These are phyloP conservation scores for Drosophila macrothrix DNA, from an alignment of 2,888 invertebrate species.

Conservation along the genomic window DNA sequence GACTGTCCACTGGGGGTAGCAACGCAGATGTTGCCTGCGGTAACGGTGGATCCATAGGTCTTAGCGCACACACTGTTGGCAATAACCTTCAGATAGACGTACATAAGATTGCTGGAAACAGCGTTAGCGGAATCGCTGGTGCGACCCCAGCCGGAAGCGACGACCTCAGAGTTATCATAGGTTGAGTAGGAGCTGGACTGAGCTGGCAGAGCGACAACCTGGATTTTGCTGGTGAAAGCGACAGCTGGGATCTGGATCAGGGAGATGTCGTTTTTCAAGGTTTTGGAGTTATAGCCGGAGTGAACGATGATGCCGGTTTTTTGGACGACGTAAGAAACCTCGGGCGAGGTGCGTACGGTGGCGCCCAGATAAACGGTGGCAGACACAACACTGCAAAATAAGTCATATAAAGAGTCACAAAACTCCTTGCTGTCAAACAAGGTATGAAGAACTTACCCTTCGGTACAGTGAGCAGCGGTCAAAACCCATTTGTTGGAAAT, in stretches of 20 bases:
- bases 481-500: constrained; percentile 57
- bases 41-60: constrained; percentile 81
- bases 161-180: constrained; percentile 28
- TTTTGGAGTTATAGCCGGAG: constrained; percentile 66
- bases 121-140: constrained; percentile 42
- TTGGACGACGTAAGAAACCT: constrained; percentile 42
- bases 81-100: constrained; percentile 58
- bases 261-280: constrained; percentile 71
- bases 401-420: background rate
- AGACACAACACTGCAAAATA: constrained; percentile 48
- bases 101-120: constrained; percentile 75
- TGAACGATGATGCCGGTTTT: constrained; percentile 78
- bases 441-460: constrained; percentile 49
- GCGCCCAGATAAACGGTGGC: constrained; percentile 73
- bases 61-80: constrained; percentile 78
- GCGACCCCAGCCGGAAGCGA: constrained; percentile 77
- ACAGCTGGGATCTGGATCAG: constrained; percentile 62
- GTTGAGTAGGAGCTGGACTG: constrained; percentile 47
- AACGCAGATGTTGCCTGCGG: constrained; percentile 60
- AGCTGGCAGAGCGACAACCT: constrained; percentile 37
- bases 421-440: background rate
- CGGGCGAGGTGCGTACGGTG: constrained; percentile 69
- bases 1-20: constrained; percentile 58
- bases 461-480: constrained; percentile 78
- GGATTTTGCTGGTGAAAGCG: constrained; percentile 21